Evolutionary conservation across 2,888 invertebrate species (phyloP).

Genomic region (Cheilosia grossa): DNA sequence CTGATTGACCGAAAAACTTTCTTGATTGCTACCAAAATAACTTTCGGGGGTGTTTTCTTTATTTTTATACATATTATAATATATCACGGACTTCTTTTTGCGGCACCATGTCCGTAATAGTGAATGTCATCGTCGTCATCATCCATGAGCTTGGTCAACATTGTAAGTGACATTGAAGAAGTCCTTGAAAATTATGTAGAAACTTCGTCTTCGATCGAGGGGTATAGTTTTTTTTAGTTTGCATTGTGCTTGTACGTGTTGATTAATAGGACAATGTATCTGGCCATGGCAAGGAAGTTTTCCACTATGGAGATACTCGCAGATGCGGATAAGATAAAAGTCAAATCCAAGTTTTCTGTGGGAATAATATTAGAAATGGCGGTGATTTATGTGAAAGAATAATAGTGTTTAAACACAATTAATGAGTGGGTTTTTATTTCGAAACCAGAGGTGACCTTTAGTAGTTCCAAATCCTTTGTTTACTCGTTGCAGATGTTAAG

Average conservation of each 20-base stretch:
- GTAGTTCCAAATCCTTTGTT: too few species aligned
- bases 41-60: slow-evolving; percentile 30
- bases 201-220: slow-evolving; percentile 38
- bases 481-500: too few species aligned
- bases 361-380: not conserved
- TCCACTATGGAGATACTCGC: not conserved
- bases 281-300: slow-evolving; percentile 6
- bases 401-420: too few species aligned
- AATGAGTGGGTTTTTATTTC: too few species aligned
- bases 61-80: not conserved
- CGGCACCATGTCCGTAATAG: slow-evolving; percentile 10
- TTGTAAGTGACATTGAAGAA: slow-evolving; percentile 58
- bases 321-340: slow-evolving; percentile 36
- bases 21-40: slow-evolving; percentile 71
- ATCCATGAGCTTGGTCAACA: slow-evolving; percentile 49
- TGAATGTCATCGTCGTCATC: slow-evolving; percentile 42
- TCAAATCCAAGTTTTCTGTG: slow-evolving; percentile 1
- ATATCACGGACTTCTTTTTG: not conserved
- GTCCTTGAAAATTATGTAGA: slow-evolving; percentile 69
- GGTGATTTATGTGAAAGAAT: too few species aligned
- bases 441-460: too few species aligned
- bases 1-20: slow-evolving; percentile 73
- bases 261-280: slow-evolving; percentile 62
- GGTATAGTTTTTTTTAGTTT: not conserved
- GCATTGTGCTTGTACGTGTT: slow-evolving; percentile 38